A percentile compares a stretch with the other conserved stretches of the same genome.
Evolutionary conservation across 2,888 invertebrate genomes (phyloP).

Genomic region (Nesidiocoris tenuis): DNA sequence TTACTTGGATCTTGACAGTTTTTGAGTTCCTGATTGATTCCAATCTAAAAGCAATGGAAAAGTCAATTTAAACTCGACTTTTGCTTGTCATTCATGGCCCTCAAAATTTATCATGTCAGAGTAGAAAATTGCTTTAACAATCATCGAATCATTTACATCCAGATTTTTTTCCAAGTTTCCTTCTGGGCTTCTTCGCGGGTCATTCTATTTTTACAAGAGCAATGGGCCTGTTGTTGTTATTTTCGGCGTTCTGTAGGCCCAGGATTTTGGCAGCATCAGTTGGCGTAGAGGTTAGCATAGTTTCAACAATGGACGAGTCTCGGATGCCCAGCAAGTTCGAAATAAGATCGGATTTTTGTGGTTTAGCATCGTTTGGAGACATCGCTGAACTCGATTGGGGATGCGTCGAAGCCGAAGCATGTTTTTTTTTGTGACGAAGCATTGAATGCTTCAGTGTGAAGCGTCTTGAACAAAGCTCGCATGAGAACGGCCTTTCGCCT

Average conservation of each 20-base stretch:
- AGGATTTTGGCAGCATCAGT: slow-evolving; percentile 83
- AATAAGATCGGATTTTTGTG: slow-evolving; percentile 66
- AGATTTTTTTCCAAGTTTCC: neutral
- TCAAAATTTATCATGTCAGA: too few relatives aligned
- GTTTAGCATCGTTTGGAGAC: slow-evolving; percentile 49
- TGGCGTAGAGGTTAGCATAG: slow-evolving; percentile 71
- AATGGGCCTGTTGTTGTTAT: neutral
- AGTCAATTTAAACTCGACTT: too few relatives aligned
- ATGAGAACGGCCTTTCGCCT: slow-evolving; percentile 84
- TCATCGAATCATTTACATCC: too few relatives aligned
- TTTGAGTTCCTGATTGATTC: too few relatives aligned
- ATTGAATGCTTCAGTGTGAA: slow-evolving; percentile 94
- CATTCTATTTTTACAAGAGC: neutral
- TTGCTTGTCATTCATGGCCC: too few relatives aligned
- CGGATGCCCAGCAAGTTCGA: slow-evolving; percentile 86
- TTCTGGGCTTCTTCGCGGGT: neutral
- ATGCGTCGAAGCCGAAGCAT: slow-evolving; percentile 57
- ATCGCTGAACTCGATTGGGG: neutral
- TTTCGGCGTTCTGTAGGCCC: slow-evolving; percentile 68
- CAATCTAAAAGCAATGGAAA: too few relatives aligned
- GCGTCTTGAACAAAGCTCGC: slow-evolving; percentile 81
- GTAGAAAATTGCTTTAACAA: too few relatives aligned
- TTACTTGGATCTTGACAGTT: too few relatives aligned
- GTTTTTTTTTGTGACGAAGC: slow-evolving; percentile 89
- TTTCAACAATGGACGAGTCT: slow-evolving; percentile 81